These are phyloP conservation scores for Atta texana DNA, from an alignment of 1,140 invertebrate species.

Conservation along the genomic window DNA sequence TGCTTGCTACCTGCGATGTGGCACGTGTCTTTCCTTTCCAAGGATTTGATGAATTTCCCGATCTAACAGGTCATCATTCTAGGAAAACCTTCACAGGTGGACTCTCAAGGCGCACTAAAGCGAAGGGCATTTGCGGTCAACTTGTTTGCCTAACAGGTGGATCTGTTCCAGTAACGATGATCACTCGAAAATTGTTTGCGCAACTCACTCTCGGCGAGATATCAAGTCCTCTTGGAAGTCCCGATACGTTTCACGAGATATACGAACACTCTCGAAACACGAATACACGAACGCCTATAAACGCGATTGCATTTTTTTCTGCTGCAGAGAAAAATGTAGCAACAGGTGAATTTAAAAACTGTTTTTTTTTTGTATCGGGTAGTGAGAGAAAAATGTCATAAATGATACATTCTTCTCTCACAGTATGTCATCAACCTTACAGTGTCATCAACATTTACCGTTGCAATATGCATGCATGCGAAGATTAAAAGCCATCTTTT, in stretches of 20 bases:
- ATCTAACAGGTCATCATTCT: conserved; percentile 5
- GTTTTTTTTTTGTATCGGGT: conserved; percentile 25
- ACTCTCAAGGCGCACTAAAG: conserved; percentile 52
- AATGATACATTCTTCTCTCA: conserved; percentile 24
- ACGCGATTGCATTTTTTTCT: conserved; percentile 38
- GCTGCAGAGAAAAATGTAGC: conserved; percentile 31
- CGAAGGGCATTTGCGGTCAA: conserved; percentile 68
- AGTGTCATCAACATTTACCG: background rate
- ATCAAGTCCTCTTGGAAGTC: conserved; percentile 39
- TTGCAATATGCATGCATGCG: background rate
- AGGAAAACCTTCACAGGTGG: conserved; percentile 69
- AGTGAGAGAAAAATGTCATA: conserved; percentile 19
- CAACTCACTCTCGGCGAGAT: conserved; percentile 49
- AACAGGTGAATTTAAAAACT: conserved; percentile 59
- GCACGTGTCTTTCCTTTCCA: conserved; percentile 70
- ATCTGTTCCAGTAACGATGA: conserved; percentile 58
- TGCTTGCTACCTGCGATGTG: conserved; percentile 63
- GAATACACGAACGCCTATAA: conserved; percentile 17
- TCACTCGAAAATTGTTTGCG: conserved; percentile 68
- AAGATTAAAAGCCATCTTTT: conserved; percentile 2
- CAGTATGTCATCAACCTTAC: background rate
- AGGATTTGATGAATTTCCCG: conserved; percentile 65
- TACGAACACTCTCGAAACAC: conserved; percentile 8
- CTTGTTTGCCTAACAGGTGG: conserved; percentile 74
- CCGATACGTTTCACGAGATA: conserved; percentile 31